Evolutionary conservation across 35 echinoderm and acorn worm genomes (phyloP).

Genomic region (Anneissia japonica): DNA sequence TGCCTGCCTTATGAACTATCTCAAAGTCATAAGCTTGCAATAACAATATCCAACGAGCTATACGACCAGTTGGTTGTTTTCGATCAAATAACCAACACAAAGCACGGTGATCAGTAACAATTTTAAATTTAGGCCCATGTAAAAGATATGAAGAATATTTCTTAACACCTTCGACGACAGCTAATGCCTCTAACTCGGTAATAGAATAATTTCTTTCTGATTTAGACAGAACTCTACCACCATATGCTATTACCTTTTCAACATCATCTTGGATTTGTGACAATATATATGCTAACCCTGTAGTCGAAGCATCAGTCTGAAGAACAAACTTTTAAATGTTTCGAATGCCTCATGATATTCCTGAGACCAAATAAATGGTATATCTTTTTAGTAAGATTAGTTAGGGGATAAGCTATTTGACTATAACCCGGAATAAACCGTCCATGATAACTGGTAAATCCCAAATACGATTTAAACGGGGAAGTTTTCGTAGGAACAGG

Average conservation of each 20-base stretch:
- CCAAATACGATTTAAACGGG: no score
- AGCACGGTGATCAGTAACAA: slow-evolving; percentile 6
- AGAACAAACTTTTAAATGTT: slow-evolving; percentile 4
- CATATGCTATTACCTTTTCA: slow-evolving; percentile 3
- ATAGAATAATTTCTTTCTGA: slow-evolving; percentile 11
- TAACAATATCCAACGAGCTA: slow-evolving; percentile 10
- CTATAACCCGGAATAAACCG: no score
- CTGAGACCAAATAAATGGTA: no score
- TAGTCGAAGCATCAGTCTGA: slow-evolving; percentile 4
- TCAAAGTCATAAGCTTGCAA: neutral
- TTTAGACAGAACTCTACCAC: neutral
- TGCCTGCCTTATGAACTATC: no score
- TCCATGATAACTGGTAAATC: no score
- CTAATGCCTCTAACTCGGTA: slow-evolving; percentile 13
- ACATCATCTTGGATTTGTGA: neutral
- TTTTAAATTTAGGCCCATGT: neutral
- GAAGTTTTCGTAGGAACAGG: slow-evolving; percentile 5
- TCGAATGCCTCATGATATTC: no score
- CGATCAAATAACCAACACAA: neutral
- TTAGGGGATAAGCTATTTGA: no score
- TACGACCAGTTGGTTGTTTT: slow-evolving; percentile 1
- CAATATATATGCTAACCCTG: neutral
- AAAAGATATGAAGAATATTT: slow-evolving; percentile 4
- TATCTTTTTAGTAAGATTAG: no score
- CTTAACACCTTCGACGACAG: slow-evolving; percentile 17